These are phyloP conservation scores for Ecdyonurus torrentis DNA, from an alignment of 2,888 invertebrate genomes.

Conservation along the genomic window DNA sequence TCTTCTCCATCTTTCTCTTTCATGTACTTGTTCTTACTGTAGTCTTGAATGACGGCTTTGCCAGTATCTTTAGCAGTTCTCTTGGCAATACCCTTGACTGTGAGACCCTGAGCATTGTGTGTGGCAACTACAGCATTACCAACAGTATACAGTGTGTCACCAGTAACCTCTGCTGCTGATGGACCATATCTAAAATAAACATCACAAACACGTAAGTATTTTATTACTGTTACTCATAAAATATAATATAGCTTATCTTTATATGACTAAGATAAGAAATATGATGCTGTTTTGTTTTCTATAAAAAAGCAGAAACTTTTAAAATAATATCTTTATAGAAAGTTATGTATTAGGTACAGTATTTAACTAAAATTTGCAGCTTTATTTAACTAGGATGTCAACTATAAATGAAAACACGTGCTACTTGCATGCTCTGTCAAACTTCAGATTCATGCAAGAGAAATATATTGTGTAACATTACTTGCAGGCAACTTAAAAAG, in stretches of 20 bases:
- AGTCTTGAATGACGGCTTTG: slow-evolving; percentile 32
- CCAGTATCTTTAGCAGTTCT: slow-evolving; percentile 43
- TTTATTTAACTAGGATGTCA: too few species aligned
- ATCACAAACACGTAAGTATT: background rate
- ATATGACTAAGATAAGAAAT: background rate
- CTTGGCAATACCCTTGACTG: slow-evolving; percentile 47
- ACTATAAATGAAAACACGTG: too few species aligned
- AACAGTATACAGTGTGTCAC: slow-evolving; percentile 46
- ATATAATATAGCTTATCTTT: slow-evolving; percentile 2
- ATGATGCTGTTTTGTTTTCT: background rate
- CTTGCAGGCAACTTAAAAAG: too few species aligned
- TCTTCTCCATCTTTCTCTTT: too few species aligned
- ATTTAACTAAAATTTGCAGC: too few species aligned
- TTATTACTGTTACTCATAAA: background rate
- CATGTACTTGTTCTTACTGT: slow-evolving; percentile 13
- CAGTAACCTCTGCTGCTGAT: slow-evolving; percentile 44
- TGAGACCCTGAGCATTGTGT: slow-evolving; percentile 44
- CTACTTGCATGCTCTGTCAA: too few species aligned
- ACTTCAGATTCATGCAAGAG: too few species aligned
- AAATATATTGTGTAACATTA: too few species aligned
- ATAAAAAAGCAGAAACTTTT: slow-evolving; percentile 5
- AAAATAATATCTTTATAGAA: too few species aligned
- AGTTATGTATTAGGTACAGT: too few species aligned
- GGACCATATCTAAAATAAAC: slow-evolving; percentile 42
- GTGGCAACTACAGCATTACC: slow-evolving; percentile 51